Evolutionary conservation across 2,888 invertebrate species (phyloP).

Genomic region (Cheilosia grossa): DNA sequence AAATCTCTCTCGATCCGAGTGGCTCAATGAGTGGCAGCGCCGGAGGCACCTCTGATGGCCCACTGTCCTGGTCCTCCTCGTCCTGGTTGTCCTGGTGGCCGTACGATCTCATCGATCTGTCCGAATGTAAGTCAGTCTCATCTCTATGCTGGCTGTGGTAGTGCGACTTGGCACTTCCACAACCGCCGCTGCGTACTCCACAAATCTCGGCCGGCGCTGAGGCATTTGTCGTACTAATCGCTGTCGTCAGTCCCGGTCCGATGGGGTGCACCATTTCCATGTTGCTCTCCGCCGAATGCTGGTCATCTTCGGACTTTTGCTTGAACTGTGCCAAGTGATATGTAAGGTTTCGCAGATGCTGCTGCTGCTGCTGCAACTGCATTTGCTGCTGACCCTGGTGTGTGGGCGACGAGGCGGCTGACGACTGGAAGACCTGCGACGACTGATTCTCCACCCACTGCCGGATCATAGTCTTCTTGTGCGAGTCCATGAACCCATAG

Average conservation of each 20-base stretch:
- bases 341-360: slow-evolving; percentile 84
- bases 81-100: slow-evolving; percentile 82
- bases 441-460: slow-evolving; percentile 97
- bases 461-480: slow-evolving; percentile 96
- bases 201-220: slow-evolving; percentile 78
- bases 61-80: slow-evolving; percentile 91
- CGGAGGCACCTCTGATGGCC: slow-evolving; percentile 92
- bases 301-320: slow-evolving; percentile 83
- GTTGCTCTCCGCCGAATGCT: slow-evolving; percentile 82
- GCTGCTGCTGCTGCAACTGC: slow-evolving; percentile 80
- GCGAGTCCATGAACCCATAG: slow-evolving; percentile 96
- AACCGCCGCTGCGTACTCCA: slow-evolving; percentile 67
- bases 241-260: slow-evolving; percentile 85
- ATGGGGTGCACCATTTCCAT: slow-evolving; percentile 85
- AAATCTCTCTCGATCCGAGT: slow-evolving; percentile 91
- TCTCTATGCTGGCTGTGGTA: slow-evolving; percentile 80
- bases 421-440: slow-evolving; percentile 87
- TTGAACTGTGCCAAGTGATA: slow-evolving; percentile 86
- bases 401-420: slow-evolving; percentile 85
- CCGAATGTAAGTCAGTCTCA: slow-evolving; percentile 82
- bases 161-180: slow-evolving; percentile 73
- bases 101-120: slow-evolving; percentile 78
- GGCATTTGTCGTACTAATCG: slow-evolving; percentile 77
- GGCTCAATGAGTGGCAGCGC: slow-evolving; percentile 91
- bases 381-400: slow-evolving; percentile 77